phyloP scores from a whole-genome alignment of 2,113 vertebrate genomes.

The Pongo pygmaeus region DNA sequence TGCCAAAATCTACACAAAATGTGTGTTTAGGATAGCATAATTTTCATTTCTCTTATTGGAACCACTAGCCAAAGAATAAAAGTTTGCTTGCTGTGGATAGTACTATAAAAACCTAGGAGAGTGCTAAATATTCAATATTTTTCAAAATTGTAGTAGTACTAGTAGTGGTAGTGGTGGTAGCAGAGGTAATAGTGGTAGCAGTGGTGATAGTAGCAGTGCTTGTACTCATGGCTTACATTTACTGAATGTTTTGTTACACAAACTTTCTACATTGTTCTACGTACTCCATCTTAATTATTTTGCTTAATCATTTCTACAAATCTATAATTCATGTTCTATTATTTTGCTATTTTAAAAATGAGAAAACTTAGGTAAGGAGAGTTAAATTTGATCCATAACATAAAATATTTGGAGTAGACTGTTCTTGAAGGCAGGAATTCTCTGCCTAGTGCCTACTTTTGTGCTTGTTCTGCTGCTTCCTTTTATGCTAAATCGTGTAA shows the following conservation, averaged over 20 bases:
- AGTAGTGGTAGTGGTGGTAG: too few relatives aligned
- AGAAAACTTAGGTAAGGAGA: neutral
- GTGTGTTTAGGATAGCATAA: neutral
- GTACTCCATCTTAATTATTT: neutral
- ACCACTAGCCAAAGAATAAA: neutral
- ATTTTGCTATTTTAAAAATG: neutral
- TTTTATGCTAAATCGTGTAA: neutral
- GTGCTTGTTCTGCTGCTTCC: neutral
- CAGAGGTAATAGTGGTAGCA: neutral
- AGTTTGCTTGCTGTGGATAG: neutral
- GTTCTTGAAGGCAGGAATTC: neutral
- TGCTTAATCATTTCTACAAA: neutral
- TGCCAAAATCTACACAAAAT: neutral
- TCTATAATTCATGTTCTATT: neutral
- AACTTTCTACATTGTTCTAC: neutral
- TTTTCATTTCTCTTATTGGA: neutral
- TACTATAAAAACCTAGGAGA: neutral
- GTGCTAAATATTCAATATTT: neutral
- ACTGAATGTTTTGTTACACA: neutral
- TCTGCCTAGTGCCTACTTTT: neutral
- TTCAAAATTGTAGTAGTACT: neutral
- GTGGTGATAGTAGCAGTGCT: neutral
- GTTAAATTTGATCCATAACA: neutral
- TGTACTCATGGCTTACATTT: neutral
- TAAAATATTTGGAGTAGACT: neutral